A percentile compares a stretch with the other conserved stretches of the same genome.
Evolutionary conservation across 2,888 invertebrate species (phyloP).

Genomic region (Trachelus tabidus): DNA sequence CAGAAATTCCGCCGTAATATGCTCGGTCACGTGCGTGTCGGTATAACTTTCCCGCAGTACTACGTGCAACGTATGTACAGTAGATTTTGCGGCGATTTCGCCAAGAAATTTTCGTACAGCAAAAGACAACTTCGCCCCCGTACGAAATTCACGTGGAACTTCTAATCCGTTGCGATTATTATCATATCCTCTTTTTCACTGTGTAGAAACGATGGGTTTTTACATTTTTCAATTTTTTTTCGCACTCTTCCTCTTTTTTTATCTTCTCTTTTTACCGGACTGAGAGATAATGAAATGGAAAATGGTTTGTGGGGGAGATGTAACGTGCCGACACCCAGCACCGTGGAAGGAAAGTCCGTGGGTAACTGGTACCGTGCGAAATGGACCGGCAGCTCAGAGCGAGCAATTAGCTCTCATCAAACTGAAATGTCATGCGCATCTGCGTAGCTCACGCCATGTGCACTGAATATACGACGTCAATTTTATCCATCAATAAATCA

Average conservation of each 20-base stretch:
- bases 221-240: not conserved
- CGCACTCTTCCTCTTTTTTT: not conserved
- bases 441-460: conserved; percentile 35
- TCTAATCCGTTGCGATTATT: not conserved
- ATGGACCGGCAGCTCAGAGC: conserved; percentile 3
- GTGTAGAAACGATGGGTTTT: not conserved
- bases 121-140: not conserved
- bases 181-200: not conserved
- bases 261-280: not conserved
- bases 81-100: conserved; percentile 27
- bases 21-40: conserved; percentile 22
- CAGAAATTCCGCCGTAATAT: conserved; percentile 43
- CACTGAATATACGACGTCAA: conserved; percentile 30
- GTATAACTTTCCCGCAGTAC: conserved; percentile 52
- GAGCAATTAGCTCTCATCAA: conserved; percentile 42
- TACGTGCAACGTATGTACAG: conserved; percentile 49
- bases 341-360: not conserved
- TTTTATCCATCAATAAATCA: conserved; percentile 51
- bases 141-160: not conserved
- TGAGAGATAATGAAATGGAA: not conserved
- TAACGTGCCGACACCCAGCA: not conserved
- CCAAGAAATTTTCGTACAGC: not conserved
- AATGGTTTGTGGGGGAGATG: not conserved
- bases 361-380: not conserved
- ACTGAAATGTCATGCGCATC: conserved; percentile 41